These are phyloP conservation scores for Drosophila cognata DNA, from an alignment of 2,888 invertebrate genomes.

Conservation along the genomic window DNA sequence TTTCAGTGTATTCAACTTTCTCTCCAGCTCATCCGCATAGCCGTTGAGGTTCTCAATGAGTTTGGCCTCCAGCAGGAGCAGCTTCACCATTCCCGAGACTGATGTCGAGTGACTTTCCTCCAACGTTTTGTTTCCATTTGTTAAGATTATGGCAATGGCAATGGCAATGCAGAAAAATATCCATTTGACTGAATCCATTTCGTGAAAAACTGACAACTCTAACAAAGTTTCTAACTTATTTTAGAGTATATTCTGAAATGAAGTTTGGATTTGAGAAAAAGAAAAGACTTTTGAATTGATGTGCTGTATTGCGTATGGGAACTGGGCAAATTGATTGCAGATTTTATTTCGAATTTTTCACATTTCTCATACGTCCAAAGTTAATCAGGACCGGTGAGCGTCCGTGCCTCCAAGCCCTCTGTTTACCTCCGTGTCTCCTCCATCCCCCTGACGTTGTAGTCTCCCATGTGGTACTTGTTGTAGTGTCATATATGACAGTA, in stretches of 20 bases:
- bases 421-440: too few species aligned
- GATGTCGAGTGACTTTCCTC: conserved; percentile 68
- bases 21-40: conserved; percentile 65
- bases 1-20: conserved; percentile 63
- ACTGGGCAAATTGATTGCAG: neutral
- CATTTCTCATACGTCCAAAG: neutral
- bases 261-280: neutral
- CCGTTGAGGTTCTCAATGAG: conserved; percentile 68
- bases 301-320: neutral
- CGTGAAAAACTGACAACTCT: neutral
- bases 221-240: neutral
- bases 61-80: conserved; percentile 66
- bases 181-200: neutral
- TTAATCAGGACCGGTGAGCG: neutral
- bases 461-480: too few species aligned
- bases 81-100: conserved; percentile 67
- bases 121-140: neutral
- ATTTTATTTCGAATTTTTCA: neutral
- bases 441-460: too few species aligned
- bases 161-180: neutral
- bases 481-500: too few species aligned
- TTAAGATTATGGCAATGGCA: conserved; percentile 44
- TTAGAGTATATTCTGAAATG: neutral
- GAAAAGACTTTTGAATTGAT: neutral
- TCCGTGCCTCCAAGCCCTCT: too few species aligned